A percentile compares a stretch with the other conserved stretches of the same genome.
phyloP scores from a whole-genome alignment of 2,113 vertebrate species.

The Larimichthys crocea region DNA sequence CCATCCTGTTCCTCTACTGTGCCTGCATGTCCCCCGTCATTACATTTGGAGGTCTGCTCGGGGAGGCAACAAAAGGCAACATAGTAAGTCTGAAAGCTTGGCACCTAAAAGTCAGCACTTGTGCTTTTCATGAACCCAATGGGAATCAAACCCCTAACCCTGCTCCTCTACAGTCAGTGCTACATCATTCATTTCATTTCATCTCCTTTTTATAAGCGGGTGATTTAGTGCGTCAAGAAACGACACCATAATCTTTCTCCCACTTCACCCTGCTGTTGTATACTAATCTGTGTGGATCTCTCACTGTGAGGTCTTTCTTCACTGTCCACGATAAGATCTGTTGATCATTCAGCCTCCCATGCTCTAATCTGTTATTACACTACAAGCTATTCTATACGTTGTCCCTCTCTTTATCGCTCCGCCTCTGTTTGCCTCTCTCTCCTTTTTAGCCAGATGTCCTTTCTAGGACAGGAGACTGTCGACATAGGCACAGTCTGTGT shows the following conservation, averaged over 20 bases:
- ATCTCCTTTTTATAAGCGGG: not conserved
- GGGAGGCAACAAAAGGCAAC: conserved; percentile 93
- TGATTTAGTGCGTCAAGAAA: conserved; percentile 4
- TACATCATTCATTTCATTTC: too few species aligned
- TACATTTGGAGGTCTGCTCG: conserved; percentile 96
- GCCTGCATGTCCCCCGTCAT: conserved; percentile 99
- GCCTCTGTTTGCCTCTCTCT: not conserved
- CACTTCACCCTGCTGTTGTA: not conserved
- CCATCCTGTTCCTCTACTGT: conserved; percentile 97
- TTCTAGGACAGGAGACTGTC: conserved; percentile 50
- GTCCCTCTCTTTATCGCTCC: conserved; percentile 3
- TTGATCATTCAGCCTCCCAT: not conserved
- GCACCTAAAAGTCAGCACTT: conserved; percentile 6
- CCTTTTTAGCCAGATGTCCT: conserved; percentile 33
- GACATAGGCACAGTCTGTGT: conserved; percentile 49
- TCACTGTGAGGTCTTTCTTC: not conserved
- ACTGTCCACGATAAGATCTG: conserved; percentile 5
- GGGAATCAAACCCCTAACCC: not conserved
- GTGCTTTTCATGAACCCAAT: not conserved
- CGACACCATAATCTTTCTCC: conserved; percentile 2
- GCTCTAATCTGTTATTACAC: conserved; percentile 3
- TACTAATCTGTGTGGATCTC: not conserved
- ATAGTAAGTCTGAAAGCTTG: conserved; percentile 88
- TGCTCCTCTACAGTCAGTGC: too few species aligned
- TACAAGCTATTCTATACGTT: conserved; percentile 5